Base-by-base conservation (phyloP, 1,140 invertebrate genomes). In the Trichonephila inaurata region DNA sequence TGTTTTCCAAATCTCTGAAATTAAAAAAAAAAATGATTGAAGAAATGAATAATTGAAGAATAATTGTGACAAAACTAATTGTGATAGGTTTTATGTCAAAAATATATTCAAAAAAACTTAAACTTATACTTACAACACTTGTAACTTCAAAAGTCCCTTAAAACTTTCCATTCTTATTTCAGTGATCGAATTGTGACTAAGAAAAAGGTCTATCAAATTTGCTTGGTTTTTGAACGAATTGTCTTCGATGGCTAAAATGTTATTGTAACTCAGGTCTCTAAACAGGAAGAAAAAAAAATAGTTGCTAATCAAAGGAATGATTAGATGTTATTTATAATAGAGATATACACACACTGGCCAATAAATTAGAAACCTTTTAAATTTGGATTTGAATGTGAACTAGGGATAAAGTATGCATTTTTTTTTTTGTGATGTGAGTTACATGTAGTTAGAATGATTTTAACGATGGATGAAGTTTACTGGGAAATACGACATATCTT, bases 261-360 rank as follows among this genome's bases (percentile, higher is more conserved):
- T 96, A 96, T 99, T 99, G 95, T 97, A 97, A 58, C 98, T 97
- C 95, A 99, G 96, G 96, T 99, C 98, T 95, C 98, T 99, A 96
- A 95, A 94, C 90, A 28, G 82, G 66, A n/a, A n/a, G n/a, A n/a
- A 85, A 85, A 64, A 77, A 81, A 60, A 88, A 82, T 33, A 33
- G 33, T 33, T 33, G 33, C 33, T 33, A 33, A 33, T 33, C 33
- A 33, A 33, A 33, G 33, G 33, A 33, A 33, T 33, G 33, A 33
- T 33, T 51, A 51, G 8, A 51, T 51, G 44, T 66, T 66, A 21
- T 66, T 66, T 66, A 66, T 21, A 66, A 66, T 66, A 24, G 33
- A 33, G 33, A 3, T 33, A 33, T 33, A 33, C 33, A 1, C 33
- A 33, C 33, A 33, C 33, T 33, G 33, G 33, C 33, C 33, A 33